These are phyloP conservation scores for Steinernema hermaphroditum DNA, from an alignment of 2,888 invertebrate genomes.

Conservation along the genomic window DNA sequence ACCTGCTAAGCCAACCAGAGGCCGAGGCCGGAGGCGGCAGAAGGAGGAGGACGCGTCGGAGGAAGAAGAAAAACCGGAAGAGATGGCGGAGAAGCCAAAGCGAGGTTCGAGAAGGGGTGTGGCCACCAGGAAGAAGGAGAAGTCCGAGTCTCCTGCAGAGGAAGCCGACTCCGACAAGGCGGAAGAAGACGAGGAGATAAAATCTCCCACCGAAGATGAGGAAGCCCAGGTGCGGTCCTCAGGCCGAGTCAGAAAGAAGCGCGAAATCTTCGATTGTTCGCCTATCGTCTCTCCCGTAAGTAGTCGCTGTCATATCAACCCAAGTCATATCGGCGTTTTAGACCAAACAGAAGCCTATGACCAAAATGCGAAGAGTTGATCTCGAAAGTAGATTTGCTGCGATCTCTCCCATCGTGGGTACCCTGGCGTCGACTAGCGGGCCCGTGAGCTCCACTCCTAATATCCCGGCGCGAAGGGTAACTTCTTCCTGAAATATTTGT, in stretches of 20 bases:
- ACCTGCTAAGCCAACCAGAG: too few relatives aligned
- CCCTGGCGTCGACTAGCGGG: not conserved
- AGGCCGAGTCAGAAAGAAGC: not conserved
- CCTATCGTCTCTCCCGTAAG: not conserved
- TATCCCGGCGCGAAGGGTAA: too few relatives aligned
- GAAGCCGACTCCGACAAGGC: too few relatives aligned
- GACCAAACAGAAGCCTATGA: too few relatives aligned
- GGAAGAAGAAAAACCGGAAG: not conserved
- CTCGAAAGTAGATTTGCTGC: not conserved
- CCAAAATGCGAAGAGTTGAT: too few relatives aligned
- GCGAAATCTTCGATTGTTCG: conserved; percentile 5
- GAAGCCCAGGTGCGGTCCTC: not conserved
- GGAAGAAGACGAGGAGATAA: not conserved
- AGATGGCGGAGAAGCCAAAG: not conserved
- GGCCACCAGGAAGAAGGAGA: not conserved
- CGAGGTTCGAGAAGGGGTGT: not conserved
- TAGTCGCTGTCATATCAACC: not conserved
- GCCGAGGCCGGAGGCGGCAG: too few relatives aligned
- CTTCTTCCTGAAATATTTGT: too few relatives aligned
- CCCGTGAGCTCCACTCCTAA: too few relatives aligned
- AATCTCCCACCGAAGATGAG: not conserved
- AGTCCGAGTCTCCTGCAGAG: not conserved
- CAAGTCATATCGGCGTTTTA: not conserved
- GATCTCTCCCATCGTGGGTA: not conserved
- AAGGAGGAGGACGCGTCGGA: not conserved